Evolutionary conservation across 53 echinoderm and acorn worm species (phyloP), one percentile per base, ranked within the genome.

Genomic region (Apostichopus leukothele): DNA sequence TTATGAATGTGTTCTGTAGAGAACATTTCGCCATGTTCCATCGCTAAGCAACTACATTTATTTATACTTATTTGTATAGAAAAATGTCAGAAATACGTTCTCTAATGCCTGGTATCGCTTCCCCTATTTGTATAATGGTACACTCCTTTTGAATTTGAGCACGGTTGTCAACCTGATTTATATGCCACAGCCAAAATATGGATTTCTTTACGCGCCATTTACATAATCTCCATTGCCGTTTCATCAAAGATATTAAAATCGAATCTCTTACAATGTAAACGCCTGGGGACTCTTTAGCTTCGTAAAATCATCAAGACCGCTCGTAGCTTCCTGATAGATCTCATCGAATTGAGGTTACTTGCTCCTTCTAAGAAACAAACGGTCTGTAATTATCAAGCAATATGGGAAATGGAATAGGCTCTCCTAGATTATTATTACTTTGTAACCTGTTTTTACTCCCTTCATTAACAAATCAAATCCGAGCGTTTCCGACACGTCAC

Each of bases 341-440:
- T 51, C 79, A 19, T 52, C 54, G 5, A 79, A 79, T n/a, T 5
- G 53, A 53, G 54, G 27, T 79, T 79, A 71, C 71, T 71, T n/a
- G 71, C 71, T 6, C 16, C 71, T 71, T 19, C 20, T 71, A 6
- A 19, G 18, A 18, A 71, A 71, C 8, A 57, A 57, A 57, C 57
- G 57, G 10, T 7, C 7, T 9, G 57, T 57, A 57, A 57, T 57
- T 57, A 57, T 57, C 57, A 10, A 10, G 57, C 57, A 57, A 57
- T 57, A 57, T 57, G 57, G 57, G 57, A 57, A 57, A 57, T 57
- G 57, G 57, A 57, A 57, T 57, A 57, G 57, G 57, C 8, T 57
- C 7, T 57, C 79, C 12, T 14, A n/a, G 23, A 53, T 79, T 9
- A 79, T 79, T 79, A 79, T 79, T 79, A 79, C 79, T 79, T 53